phyloP scores from a whole-genome alignment of 1,140 invertebrate genomes.

The Drosophila lowei region DNA sequence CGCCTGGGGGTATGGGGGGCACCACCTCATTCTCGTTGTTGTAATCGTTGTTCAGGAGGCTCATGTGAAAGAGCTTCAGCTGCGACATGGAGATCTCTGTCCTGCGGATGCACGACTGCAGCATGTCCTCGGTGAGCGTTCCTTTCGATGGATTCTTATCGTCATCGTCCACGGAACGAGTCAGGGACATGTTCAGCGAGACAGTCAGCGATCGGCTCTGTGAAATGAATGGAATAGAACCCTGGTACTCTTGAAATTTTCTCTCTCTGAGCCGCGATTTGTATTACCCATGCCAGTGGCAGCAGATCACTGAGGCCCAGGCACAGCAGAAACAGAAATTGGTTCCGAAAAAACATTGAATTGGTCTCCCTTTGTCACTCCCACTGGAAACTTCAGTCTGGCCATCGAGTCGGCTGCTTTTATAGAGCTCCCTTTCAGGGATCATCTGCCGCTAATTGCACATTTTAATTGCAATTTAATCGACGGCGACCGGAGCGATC shows the following conservation, averaged over 20 bases:
- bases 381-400: neutral
- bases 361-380: neutral
- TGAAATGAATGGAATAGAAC: neutral
- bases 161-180: slow-evolving; percentile 49
- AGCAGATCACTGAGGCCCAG: slow-evolving; percentile 36
- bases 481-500: slow-evolving; percentile 21
- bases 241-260: neutral
- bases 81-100: slow-evolving; percentile 73
- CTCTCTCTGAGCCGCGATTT: neutral
- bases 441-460: slow-evolving; percentile 1
- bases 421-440: slow-evolving; percentile 35
- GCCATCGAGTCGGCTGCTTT: slow-evolving; percentile 22
- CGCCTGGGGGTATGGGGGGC: slow-evolving; percentile 25
- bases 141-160: neutral
- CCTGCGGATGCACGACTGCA: slow-evolving; percentile 62
- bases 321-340: slow-evolving; percentile 37
- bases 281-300: slow-evolving; percentile 50
- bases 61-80: slow-evolving; percentile 70
- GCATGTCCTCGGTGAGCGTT: slow-evolving; percentile 57
- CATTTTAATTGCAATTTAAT: slow-evolving; percentile 53
- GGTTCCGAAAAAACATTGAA: slow-evolving; percentile 37
- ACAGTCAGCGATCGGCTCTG: slow-evolving; percentile 83
- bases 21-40: slow-evolving; percentile 44
- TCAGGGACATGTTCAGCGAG: slow-evolving; percentile 70
- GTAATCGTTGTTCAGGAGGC: slow-evolving; percentile 60